Evolutionary conservation across 1,140 invertebrate genomes (phyloP).

Genomic region (Drosophila melanogaster): DNA sequence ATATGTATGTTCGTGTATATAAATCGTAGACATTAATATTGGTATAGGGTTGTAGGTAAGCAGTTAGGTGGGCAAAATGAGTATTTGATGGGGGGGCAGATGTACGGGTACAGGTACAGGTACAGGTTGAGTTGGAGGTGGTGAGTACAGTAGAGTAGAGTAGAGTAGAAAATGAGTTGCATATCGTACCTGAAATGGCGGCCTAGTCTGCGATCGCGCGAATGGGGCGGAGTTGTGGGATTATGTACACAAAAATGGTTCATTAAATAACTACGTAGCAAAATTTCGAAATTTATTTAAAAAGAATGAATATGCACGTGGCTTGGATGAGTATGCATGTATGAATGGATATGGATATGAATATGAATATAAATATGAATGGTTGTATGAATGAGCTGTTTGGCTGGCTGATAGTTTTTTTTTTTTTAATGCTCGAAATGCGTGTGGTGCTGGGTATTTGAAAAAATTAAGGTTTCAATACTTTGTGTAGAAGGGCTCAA

Average conservation of each 20-base stretch:
- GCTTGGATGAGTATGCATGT: conserved; percentile 18
- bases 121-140: conserved; percentile 1
- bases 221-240: conserved; percentile 81
- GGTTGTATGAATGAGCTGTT: conserved; percentile 24
- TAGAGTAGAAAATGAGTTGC: conserved; percentile 80
- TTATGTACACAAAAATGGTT: conserved; percentile 84
- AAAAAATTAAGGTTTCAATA: not conserved
- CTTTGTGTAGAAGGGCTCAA: not conserved
- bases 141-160: conserved; percentile 33
- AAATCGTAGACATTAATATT: not conserved
- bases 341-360: conserved; percentile 1
- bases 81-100: conserved; percentile 7
- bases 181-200: conserved; percentile 84
- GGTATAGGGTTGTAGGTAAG: conserved; percentile 12
- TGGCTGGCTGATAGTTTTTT: conserved; percentile 1
- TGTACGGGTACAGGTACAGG: conserved; percentile 33
- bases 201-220: conserved; percentile 83
- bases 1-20: conserved; percentile 14
- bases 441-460: conserved; percentile 21
- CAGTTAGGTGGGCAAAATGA: conserved; percentile 38
- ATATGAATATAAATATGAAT: conserved; percentile 40
- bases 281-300: conserved; percentile 75
- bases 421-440: conserved; percentile 2
- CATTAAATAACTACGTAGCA: conserved; percentile 82
- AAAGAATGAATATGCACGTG: conserved; percentile 47